These are phyloP conservation scores for Phrynocephalus forsythii DNA, from an alignment of 2,797 vertebrate genomes.

Conservation along the genomic window DNA sequence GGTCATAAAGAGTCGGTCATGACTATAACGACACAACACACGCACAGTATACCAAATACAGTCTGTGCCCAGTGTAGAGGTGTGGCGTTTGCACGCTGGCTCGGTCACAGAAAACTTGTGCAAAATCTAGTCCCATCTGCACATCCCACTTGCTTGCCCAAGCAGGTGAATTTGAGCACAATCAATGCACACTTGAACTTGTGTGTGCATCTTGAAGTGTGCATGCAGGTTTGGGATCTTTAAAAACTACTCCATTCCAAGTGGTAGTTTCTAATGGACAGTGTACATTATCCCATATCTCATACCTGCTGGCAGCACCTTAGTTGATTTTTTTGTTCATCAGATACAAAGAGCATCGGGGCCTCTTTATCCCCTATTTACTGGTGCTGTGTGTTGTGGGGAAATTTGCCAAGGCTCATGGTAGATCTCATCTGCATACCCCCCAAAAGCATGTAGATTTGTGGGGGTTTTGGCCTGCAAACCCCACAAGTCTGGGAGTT, in stretches of 20 bases:
- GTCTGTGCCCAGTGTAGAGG: too few relatives aligned
- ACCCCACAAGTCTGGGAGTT: too few relatives aligned
- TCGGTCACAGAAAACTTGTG: not conserved
- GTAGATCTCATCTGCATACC: not conserved
- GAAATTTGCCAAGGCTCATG: not conserved
- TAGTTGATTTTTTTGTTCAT: not conserved
- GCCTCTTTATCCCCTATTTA: not conserved
- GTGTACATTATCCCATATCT: too few relatives aligned
- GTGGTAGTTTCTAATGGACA: not conserved
- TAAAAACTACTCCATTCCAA: not conserved
- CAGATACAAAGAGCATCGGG: not conserved
- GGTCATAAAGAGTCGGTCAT: too few relatives aligned
- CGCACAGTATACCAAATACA: too few relatives aligned
- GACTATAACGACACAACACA: too few relatives aligned
- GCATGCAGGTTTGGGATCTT: not conserved
- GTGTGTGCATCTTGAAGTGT: too few relatives aligned
- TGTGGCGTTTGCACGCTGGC: not conserved
- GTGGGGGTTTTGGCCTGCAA: too few relatives aligned
- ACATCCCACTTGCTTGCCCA: not conserved
- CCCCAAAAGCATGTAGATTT: not conserved
- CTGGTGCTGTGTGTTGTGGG: not conserved
- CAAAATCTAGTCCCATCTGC: accelerated
- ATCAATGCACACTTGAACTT: not conserved
- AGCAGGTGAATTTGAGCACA: not conserved
- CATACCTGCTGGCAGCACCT: too few relatives aligned